phyloP scores from a whole-genome alignment of 2,797 vertebrate species.

The Fringilla coelebs region DNA sequence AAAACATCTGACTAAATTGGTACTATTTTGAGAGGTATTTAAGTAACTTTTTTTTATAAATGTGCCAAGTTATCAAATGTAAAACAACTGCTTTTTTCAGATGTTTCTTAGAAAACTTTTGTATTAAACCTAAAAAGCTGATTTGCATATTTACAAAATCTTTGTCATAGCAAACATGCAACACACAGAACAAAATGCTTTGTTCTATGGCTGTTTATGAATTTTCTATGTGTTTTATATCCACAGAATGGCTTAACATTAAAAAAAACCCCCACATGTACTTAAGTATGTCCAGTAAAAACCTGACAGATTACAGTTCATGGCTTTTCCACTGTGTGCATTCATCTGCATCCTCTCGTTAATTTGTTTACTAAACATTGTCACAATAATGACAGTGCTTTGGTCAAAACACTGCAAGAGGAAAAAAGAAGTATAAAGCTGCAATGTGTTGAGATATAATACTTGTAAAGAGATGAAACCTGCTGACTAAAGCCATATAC shows the following conservation, averaged over 20 bases:
- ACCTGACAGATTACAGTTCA: slow-evolving; percentile 65
- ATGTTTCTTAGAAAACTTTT: slow-evolving; percentile 71
- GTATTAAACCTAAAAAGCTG: slow-evolving; percentile 79
- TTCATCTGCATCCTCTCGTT: slow-evolving; percentile 62
- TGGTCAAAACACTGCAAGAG: slow-evolving; percentile 70
- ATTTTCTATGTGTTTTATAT: slow-evolving; percentile 37
- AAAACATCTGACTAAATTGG: slow-evolving; percentile 54
- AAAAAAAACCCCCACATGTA: neutral
- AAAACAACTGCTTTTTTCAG: slow-evolving; percentile 60
- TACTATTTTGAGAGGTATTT: slow-evolving; percentile 72
- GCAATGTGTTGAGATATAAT: slow-evolving; percentile 64
- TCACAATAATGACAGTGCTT: slow-evolving; percentile 71
- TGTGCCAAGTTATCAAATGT: slow-evolving; percentile 66
- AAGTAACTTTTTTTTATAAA: slow-evolving; percentile 56
- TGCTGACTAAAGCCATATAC: slow-evolving; percentile 68
- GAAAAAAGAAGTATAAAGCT: slow-evolving; percentile 31
- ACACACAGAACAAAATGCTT: slow-evolving; percentile 71
- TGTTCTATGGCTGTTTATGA: slow-evolving; percentile 78
- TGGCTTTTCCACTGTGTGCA: slow-evolving; percentile 68
- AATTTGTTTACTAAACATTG: slow-evolving; percentile 72
- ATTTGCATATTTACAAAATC: slow-evolving; percentile 84
- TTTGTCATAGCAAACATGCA: slow-evolving; percentile 79
- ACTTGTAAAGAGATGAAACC: slow-evolving; percentile 76
- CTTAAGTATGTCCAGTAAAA: slow-evolving; percentile 68
- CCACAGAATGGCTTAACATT: slow-evolving; percentile 57